Conservation (phyloP, 2,888 invertebrate species). For the Mylabris sibirica region DNA sequence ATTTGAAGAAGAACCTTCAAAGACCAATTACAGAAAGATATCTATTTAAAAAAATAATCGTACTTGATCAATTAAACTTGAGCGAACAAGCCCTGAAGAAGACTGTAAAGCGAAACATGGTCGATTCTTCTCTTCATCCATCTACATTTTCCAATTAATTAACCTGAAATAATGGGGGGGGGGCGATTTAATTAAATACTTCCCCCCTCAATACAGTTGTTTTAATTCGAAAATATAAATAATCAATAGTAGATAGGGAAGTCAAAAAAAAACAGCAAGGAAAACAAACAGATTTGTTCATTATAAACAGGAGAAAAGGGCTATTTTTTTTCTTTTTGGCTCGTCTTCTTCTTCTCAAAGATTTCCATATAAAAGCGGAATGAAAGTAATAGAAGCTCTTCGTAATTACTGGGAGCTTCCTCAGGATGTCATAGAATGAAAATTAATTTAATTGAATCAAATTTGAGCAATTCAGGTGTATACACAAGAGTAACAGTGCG, state of each 20-base stretch:
- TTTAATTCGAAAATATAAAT: neutral
- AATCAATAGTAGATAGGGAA: neutral
- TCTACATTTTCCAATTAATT: neutral
- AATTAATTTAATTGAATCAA: slow-evolving; percentile 18
- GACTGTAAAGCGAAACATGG: neutral
- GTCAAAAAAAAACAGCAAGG: no score
- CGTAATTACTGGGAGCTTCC: neutral
- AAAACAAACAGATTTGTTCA: neutral
- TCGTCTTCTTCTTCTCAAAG: neutral
- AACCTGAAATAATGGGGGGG: neutral
- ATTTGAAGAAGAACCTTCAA: no score
- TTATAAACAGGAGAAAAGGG: neutral
- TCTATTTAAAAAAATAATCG: neutral
- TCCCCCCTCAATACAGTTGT: neutral
- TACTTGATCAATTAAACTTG: neutral
- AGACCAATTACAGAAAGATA: neutral
- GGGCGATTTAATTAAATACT: neutral
- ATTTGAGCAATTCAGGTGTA: slow-evolving; percentile 42
- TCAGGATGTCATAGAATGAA: neutral
- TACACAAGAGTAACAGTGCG: slow-evolving; percentile 27
- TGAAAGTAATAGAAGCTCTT: neutral
- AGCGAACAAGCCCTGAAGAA: neutral
- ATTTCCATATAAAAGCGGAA: neutral
- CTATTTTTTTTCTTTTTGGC: neutral
- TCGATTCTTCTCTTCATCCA: neutral